phyloP scores from a whole-genome alignment of 2,888 invertebrate species.

The Linyphia triangularis region DNA sequence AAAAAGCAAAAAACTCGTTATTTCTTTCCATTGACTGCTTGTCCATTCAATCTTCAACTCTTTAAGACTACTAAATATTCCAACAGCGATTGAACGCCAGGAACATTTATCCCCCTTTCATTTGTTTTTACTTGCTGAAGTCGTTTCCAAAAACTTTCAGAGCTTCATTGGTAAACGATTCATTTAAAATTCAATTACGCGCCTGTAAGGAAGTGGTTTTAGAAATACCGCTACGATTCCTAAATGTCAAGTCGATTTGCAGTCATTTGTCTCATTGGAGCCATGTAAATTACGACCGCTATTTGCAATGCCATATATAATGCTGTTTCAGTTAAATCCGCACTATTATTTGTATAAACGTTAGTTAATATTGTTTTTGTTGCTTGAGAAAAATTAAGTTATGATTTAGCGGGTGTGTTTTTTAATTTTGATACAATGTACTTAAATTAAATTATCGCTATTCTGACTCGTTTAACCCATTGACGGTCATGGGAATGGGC shows the following conservation, averaged over 20 bases:
- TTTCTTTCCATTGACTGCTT: conserved; percentile 31
- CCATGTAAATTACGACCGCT: not conserved
- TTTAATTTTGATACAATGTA: too few relatives aligned
- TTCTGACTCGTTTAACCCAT: too few relatives aligned
- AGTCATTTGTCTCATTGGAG: conserved; percentile 23
- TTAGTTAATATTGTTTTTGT: too few relatives aligned
- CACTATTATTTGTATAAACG: too few relatives aligned
- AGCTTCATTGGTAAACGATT: conserved; percentile 45
- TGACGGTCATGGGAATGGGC: too few relatives aligned
- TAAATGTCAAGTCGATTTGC: conserved; percentile 19
- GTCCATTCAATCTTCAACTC: conserved; percentile 38
- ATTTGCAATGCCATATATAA: not conserved
- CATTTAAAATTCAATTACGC: conserved; percentile 59
- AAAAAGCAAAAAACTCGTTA: conserved; percentile 21
- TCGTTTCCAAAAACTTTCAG: conserved; percentile 24
- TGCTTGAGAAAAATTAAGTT: too few relatives aligned
- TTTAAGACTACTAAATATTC: conserved; percentile 55
- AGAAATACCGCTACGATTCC: conserved; percentile 20
- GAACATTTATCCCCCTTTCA: conserved; percentile 11
- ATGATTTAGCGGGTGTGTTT: too few relatives aligned
- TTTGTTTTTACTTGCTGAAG: conserved; percentile 37
- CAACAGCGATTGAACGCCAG: conserved; percentile 22
- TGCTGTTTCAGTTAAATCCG: too few relatives aligned
- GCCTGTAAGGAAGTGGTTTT: conserved; percentile 1
- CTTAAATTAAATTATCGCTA: too few relatives aligned